Conservation (phyloP, 2,797 vertebrate species). For the Arrhamphus sclerolepis region DNA sequence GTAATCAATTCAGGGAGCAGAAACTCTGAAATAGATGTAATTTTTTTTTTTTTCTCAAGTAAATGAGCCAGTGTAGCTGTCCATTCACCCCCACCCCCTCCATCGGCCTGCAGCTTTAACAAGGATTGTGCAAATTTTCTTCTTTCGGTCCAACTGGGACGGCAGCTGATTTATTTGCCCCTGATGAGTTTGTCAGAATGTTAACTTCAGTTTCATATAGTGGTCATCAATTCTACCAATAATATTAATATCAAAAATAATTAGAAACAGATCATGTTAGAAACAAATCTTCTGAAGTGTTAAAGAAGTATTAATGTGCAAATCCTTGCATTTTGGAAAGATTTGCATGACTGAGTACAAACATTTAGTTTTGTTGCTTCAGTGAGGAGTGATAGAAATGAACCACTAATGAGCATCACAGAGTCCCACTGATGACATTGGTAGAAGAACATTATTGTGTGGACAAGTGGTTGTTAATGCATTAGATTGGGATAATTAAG, state of each 20-base stretch:
- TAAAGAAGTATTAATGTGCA: not conserved
- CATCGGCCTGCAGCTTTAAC: not conserved
- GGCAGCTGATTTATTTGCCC: not conserved
- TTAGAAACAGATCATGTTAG: not conserved
- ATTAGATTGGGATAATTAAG: not conserved
- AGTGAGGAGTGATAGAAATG: not conserved
- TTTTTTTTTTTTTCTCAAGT: too few relatives aligned
- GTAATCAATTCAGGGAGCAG: constrained; percentile 16
- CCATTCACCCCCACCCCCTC: too few relatives aligned
- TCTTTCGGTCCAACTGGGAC: not conserved
- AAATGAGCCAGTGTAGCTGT: constrained; percentile 3
- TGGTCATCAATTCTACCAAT: not conserved
- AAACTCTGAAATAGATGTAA: constrained; percentile 25
- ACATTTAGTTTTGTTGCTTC: not conserved
- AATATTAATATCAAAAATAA: not conserved
- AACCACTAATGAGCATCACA: not conserved
- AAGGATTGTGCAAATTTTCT: not conserved
- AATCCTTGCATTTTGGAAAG: not conserved
- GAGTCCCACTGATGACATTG: not conserved
- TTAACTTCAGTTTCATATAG: constrained; percentile 1
- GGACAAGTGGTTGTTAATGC: not conserved
- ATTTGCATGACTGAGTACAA: not conserved
- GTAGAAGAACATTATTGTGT: not conserved
- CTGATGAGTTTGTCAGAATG: not conserved
- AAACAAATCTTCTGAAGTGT: not conserved